A percentile compares a stretch with the other conserved stretches of the same genome.
These are phyloP conservation scores for Drosophila incognita DNA, from an alignment of 2,888 invertebrate genomes.

Conservation along the genomic window DNA sequence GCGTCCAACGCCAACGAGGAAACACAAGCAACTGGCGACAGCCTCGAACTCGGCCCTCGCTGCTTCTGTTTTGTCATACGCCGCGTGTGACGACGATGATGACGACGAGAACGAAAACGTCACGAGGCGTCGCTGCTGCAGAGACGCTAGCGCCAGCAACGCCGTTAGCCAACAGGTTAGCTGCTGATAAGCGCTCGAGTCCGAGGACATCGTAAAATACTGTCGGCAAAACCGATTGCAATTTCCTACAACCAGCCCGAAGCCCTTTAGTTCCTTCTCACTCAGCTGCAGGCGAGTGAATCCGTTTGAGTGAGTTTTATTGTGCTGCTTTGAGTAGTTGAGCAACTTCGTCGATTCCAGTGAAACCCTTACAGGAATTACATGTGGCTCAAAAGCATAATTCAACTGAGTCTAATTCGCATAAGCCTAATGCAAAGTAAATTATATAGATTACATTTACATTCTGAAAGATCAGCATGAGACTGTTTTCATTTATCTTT, in stretches of 20 bases:
- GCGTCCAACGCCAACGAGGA: slow-evolving; percentile 71
- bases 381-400: neutral
- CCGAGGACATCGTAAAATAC: slow-evolving; percentile 18
- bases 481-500: neutral
- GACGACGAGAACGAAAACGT: slow-evolving; percentile 13
- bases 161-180: slow-evolving; percentile 74
- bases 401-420: neutral
- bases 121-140: slow-evolving; percentile 26
- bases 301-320: slow-evolving; percentile 36
- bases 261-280: slow-evolving; percentile 15
- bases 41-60: slow-evolving; percentile 36
- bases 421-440: neutral
- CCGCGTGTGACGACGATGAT: slow-evolving; percentile 34
- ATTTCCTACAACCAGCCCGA: slow-evolving; percentile 26
- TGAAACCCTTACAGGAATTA: neutral
- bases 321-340: neutral
- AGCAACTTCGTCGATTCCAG: neutral
- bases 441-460: neutral
- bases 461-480: neutral
- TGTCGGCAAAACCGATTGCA: slow-evolving; percentile 38
- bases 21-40: slow-evolving; percentile 73
- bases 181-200: slow-evolving; percentile 72
- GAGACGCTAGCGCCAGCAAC: slow-evolving; percentile 19
- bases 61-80: slow-evolving; percentile 53
- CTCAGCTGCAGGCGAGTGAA: slow-evolving; percentile 41